These are phyloP conservation scores for Hydriomena furcata DNA, from an alignment of 2,888 invertebrate genomes.

Conservation along the genomic window DNA sequence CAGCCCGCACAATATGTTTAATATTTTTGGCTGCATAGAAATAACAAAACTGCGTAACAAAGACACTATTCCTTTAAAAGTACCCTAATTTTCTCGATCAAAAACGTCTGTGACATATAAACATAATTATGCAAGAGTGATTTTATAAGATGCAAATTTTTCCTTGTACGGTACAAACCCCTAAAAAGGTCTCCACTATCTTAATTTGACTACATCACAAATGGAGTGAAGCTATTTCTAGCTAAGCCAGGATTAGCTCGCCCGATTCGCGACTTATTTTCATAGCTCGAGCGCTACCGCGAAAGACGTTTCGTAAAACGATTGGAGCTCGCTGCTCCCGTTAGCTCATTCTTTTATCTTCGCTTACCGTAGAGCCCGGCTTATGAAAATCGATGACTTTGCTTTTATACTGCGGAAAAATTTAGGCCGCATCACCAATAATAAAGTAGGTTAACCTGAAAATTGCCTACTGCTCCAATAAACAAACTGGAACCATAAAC, in stretches of 20 bases:
- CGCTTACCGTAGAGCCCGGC: slow-evolving; percentile 16
- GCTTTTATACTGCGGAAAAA: slow-evolving; percentile 16
- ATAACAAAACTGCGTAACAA: no score
- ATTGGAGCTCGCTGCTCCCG: slow-evolving; percentile 3
- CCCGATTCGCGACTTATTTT: slow-evolving; percentile 21
- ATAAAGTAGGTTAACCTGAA: slow-evolving; percentile 2
- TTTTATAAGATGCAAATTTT: no score
- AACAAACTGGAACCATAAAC: no score
- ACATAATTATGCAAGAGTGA: no score
- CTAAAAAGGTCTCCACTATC: not conserved
- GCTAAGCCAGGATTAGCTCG: slow-evolving; percentile 18
- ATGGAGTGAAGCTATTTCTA: slow-evolving; percentile 14
- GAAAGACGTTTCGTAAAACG: slow-evolving; percentile 19
- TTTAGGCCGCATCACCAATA: not conserved
- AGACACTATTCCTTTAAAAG: no score
- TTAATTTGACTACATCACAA: slow-evolving; percentile 17
- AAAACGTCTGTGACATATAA: no score
- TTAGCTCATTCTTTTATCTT: slow-evolving; percentile 26
- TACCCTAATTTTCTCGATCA: no score
- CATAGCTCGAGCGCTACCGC: slow-evolving; percentile 11
- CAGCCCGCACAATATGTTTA: no score
- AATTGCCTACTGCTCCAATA: no score
- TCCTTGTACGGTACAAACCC: no score
- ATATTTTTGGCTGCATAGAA: no score
- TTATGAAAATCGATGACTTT: slow-evolving; percentile 24